Conservation (phyloP, 2,113 vertebrate species). For the Callipepla squamata region DNA sequence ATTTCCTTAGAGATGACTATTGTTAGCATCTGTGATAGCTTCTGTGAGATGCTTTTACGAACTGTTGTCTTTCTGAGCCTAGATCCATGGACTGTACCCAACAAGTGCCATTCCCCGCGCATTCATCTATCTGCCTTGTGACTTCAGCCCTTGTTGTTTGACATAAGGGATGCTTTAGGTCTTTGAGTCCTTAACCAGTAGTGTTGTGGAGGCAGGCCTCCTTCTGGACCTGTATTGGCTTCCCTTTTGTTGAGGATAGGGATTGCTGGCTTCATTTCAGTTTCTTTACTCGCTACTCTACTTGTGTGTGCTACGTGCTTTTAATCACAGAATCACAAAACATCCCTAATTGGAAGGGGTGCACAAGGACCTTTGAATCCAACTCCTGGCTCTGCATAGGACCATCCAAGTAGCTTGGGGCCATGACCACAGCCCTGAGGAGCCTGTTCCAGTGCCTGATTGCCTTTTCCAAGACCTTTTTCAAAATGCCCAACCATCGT, state of each 20-base stretch:
- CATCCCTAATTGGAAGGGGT: neutral
- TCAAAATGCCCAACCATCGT: too few relatives aligned
- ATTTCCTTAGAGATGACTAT: too few relatives aligned
- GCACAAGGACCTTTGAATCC: neutral
- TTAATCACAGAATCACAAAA: neutral
- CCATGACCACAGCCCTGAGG: neutral
- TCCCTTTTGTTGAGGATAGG: neutral
- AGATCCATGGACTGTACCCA: neutral
- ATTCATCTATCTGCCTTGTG: neutral
- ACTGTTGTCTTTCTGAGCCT: neutral
- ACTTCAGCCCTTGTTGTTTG: neutral
- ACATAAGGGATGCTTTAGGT: neutral
- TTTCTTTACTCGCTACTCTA: neutral
- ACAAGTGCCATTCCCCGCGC: neutral
- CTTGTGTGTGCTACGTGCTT: neutral
- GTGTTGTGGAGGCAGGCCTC: neutral
- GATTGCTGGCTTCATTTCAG: neutral
- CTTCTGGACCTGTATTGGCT: neutral
- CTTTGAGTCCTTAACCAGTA: neutral
- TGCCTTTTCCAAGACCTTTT: too few relatives aligned
- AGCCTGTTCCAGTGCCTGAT: too few relatives aligned
- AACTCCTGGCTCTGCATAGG: neutral
- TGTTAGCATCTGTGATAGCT: neutral
- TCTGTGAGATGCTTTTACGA: neutral
- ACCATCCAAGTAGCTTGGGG: neutral